Evolutionary conservation across 2,888 invertebrate genomes (phyloP).

Genomic region (Phyto melanocephala): DNA sequence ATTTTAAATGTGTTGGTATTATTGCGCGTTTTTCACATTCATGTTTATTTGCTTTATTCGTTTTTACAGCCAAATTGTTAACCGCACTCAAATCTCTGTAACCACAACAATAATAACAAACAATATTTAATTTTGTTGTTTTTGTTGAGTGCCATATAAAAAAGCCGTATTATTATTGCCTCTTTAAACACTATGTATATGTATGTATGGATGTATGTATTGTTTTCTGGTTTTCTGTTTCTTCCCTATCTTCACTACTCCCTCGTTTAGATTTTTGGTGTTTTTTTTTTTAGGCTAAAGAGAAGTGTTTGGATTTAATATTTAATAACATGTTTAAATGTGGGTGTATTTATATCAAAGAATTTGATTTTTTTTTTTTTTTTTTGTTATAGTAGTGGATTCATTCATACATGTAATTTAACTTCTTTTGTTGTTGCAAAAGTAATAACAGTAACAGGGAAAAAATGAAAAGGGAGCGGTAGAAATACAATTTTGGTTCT

Average conservation of each 20-base stretch:
- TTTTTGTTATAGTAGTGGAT: neutral
- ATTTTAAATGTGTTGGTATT: neutral
- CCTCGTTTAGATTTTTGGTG: neutral
- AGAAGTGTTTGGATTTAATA: constrained; percentile 25
- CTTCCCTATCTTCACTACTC: neutral
- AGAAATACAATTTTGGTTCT: neutral
- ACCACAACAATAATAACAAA: constrained; percentile 35
- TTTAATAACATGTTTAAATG: constrained; percentile 1
- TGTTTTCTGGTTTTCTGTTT: neutral
- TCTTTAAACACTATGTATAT: too few relatives aligned
- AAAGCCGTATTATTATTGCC: constrained; percentile 28
- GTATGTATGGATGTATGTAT: too few relatives aligned
- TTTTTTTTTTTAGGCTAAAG: neutral
- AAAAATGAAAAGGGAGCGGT: neutral
- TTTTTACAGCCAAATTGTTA: constrained; percentile 20
- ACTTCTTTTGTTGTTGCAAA: neutral
- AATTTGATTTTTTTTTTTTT: too few relatives aligned
- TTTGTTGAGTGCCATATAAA: neutral
- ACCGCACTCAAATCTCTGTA: constrained; percentile 26
- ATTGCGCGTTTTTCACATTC: neutral
- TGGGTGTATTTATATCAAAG: neutral
- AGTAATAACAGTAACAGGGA: neutral
- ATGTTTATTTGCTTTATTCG: neutral
- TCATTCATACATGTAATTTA: neutral
- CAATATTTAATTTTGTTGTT: constrained; percentile 24